Base-by-base conservation (phyloP, 2,888 invertebrate species). In the Aporophyla nigra region DNA sequence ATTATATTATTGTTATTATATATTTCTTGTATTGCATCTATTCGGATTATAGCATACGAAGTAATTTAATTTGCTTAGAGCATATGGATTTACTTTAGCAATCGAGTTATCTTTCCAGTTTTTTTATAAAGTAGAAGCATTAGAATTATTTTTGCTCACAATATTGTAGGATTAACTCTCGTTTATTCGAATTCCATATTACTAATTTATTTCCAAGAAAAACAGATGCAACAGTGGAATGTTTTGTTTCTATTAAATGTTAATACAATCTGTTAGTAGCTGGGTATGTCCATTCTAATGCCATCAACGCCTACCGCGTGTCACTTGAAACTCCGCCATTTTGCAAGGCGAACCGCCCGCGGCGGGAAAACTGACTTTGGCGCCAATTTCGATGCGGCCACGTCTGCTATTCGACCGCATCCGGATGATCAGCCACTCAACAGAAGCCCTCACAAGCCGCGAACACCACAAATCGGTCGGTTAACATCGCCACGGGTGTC, bases 351-450 rank as follows among this genome's bases (percentile, higher is more conserved):
- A 96, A 94, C 96, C 92, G 94, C 94, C 94, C 92, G 94, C 92
- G 93, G 94, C 95, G 95, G 94, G 95, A 94, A 95, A 96, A 95
- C 95, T 94, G 93, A 95, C 95, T 96, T 96, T 94, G 95, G 96
- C 96, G 96, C 96, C 95, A 95, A 96, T 96, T 96, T 96, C 93
- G 93, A 94, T 92, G 92, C 92, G 91, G 84, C 92, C 84, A 89
- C 88, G 91, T 91, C 92, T 91, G 89, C 90, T 87, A 94, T 78
- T 85, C 92, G 90, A 90, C 93, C 92, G 87, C 89, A 89, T 91
- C 89, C 87, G 85, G 88, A 91, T 86, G 90, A 78, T 75, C 79
- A 76, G 75, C 75, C 76, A 80, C 76, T 82, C 62, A 76, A 76
- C 77, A 78, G 75, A 76, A 76, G 73, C 78, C 78, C 76, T 76